Conservation (phyloP, 2,113 vertebrate species). For the Clarias magur region DNA sequence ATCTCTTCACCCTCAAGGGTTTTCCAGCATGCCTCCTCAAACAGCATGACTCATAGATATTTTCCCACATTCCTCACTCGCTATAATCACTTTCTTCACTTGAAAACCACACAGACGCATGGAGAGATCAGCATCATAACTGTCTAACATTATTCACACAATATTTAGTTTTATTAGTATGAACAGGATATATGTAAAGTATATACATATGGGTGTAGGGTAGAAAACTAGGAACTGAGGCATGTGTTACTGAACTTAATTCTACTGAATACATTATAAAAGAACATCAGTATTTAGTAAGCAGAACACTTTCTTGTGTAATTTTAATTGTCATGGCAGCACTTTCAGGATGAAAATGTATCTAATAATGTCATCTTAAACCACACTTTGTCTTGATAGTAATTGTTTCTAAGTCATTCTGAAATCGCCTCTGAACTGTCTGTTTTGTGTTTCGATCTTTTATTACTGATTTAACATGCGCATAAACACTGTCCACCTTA, state of each 20-base stretch:
- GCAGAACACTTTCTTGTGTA: too few relatives aligned
- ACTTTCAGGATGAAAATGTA: too few relatives aligned
- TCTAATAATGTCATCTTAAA: too few relatives aligned
- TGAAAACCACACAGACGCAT: neutral
- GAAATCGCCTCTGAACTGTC: too few relatives aligned
- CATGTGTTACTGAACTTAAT: neutral
- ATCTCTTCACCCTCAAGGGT: constrained; percentile 41
- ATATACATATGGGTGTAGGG: neutral
- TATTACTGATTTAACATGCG: too few relatives aligned
- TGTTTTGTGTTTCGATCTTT: too few relatives aligned
- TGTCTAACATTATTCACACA: neutral
- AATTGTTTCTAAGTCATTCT: too few relatives aligned
- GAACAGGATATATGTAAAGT: neutral
- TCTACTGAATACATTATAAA: neutral
- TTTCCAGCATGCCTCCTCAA: constrained; percentile 13
- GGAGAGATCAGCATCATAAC: neutral
- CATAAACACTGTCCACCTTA: too few relatives aligned
- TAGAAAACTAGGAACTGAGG: neutral
- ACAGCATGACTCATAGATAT: constrained; percentile 31
- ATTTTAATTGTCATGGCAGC: too few relatives aligned
- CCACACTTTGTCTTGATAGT: too few relatives aligned
- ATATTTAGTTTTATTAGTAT: neutral
- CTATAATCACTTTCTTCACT: neutral
- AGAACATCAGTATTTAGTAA: too few relatives aligned
- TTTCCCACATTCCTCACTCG: constrained; percentile 5